Evolutionary conservation across 1,140 invertebrate genomes (phyloP), one percentile per base, ranked within the genome.

Genomic region (Lordiphosa stackelbergi): DNA sequence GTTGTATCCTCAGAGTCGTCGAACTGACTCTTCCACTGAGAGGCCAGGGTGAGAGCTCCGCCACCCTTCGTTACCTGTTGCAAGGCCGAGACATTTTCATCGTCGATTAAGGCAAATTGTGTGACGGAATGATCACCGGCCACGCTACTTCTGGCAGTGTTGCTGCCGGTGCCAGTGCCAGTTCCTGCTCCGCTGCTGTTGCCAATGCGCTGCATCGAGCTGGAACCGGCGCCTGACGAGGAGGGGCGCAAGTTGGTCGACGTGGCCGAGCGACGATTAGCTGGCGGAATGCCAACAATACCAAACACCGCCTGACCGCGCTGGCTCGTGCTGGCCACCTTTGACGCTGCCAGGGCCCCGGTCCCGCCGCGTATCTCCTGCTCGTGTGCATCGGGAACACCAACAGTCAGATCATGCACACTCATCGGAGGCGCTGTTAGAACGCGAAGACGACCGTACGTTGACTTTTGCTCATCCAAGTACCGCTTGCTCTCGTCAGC

Each of bases 21-120:
- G 81, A 97, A 97, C 81, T 97, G 95, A 2, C 95, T 96, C 84
- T 97, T 97, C 96, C 96, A 97, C 73, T 96, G 93, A 1, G 95
- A 96, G 0, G 95, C 95, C 8, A 97, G 85, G 0, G 95, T 97
- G 3, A 96, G 87, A 0, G 94, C 94, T 31, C 93, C 92, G 3
- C 91, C 91, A 40, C 93, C 92, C 74, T 91, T 91, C 0, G 93
- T 94, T 31, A 94, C 93, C 89, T 96, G 95, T 85, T 96, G 95
- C 53, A 95, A 85, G 1, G 93, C 94, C 7, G 95, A 97, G 0
- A 96, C 93, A 83, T 96, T 97, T 60, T 97, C 96, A 87, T 97
- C 96, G 85, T 97, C 96, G 75, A 97, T 97, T 54, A 97, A 91
- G 4, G 96, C 96, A 88, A 96, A 97, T 87, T 97, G 96, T 92